Evolutionary conservation across 2,888 invertebrate species (phyloP).

Genomic region (Coleophora flavipennella): DNA sequence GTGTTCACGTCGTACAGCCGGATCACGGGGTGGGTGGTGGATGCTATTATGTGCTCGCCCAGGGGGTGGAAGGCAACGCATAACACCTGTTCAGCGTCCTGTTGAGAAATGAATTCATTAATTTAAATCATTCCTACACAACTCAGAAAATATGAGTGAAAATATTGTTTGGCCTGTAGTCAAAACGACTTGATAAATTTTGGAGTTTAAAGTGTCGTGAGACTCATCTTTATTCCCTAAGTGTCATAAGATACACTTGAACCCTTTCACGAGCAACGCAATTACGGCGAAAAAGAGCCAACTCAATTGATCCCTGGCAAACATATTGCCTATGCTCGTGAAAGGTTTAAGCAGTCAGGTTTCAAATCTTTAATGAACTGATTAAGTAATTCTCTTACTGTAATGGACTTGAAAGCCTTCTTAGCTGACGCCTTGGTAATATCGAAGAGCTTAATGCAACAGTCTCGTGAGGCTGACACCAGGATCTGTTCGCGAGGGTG

Average conservation of each 20-base stretch:
- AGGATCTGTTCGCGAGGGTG: constrained; percentile 96
- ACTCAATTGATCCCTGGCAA: no score
- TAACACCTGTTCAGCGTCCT: constrained; percentile 93
- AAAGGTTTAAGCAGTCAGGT: no score
- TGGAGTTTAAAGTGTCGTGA: no score
- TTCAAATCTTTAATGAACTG: no score
- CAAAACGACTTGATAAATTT: no score
- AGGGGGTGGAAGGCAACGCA: constrained; percentile 96
- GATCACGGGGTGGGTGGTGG: constrained; percentile 92
- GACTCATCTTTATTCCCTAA: no score
- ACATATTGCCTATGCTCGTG: no score
- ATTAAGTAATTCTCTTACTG: constrained; percentile 75
- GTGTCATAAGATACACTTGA: no score
- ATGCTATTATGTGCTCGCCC: constrained; percentile 94
- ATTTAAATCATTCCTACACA: neutral
- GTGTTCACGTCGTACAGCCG: constrained; percentile 96
- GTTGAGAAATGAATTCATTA: constrained; percentile 1
- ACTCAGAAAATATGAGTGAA: no score
- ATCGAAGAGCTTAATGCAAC: constrained; percentile 96
- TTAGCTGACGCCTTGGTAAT: constrained; percentile 99
- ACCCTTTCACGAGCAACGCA: no score
- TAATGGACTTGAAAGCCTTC: constrained; percentile 96
- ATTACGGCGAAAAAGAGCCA: no score
- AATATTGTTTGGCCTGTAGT: no score
- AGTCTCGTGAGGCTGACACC: constrained; percentile 95